These are phyloP conservation scores for Chionodraco myersi DNA, from an alignment of 2,113 vertebrate species.

Conservation along the genomic window DNA sequence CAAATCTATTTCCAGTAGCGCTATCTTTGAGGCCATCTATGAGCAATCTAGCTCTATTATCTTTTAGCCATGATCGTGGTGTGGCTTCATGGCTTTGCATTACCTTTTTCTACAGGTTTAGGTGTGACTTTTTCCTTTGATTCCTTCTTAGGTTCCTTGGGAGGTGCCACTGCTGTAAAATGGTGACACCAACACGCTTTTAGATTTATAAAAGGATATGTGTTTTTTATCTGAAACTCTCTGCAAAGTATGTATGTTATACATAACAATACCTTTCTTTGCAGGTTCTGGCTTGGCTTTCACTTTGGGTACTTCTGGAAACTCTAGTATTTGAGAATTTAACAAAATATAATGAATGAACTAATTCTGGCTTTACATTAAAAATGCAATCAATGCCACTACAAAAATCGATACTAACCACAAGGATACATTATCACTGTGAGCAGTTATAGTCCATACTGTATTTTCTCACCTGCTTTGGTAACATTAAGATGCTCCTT, in stretches of 20 bases:
- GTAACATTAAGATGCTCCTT: conserved; percentile 71
- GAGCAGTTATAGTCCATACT: not conserved
- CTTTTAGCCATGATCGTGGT: too few species aligned
- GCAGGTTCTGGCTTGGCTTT: too few species aligned
- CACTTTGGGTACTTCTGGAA: not conserved
- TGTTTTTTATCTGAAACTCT: not conserved
- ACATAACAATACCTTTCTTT: not conserved
- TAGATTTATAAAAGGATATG: not conserved
- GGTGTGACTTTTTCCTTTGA: conserved; percentile 35
- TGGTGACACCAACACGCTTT: not conserved
- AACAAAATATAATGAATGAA: too few species aligned
- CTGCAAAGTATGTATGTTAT: not conserved
- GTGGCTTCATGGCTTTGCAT: not conserved
- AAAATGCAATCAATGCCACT: not conserved
- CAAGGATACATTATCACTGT: not conserved
- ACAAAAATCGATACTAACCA: not conserved
- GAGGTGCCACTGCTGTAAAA: conserved; percentile 6
- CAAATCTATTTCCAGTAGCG: too few species aligned
- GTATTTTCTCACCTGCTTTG: conserved; percentile 59
- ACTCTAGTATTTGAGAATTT: not conserved
- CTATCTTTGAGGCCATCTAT: not conserved
- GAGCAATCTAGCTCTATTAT: not conserved
- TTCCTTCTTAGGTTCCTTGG: conserved; percentile 40
- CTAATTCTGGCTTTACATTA: too few species aligned
- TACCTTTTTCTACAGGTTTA: conserved; percentile 59